Evolutionary conservation across 2,113 vertebrate genomes (phyloP).

Genomic region (Microtus montanus): DNA sequence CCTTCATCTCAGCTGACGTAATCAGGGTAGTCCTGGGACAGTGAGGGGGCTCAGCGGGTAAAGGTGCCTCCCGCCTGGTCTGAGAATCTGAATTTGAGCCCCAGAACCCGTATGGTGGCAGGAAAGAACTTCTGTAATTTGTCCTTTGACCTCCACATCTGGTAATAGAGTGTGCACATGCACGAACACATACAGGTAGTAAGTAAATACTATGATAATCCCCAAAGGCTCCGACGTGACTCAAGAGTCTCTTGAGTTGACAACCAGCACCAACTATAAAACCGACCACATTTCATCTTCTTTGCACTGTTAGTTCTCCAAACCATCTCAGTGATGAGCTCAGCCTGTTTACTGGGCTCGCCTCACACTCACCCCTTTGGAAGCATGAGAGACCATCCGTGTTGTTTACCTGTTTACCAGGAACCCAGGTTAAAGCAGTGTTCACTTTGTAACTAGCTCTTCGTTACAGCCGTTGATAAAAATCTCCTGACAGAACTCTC

Average conservation of each 20-base stretch:
- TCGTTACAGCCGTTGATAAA: background rate
- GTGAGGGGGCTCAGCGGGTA: background rate
- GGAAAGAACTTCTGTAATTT: background rate
- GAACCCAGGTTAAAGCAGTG: conserved; percentile 12
- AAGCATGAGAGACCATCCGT: background rate
- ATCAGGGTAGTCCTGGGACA: background rate
- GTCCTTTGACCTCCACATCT: background rate
- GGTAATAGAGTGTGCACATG: background rate
- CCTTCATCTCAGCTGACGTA: background rate
- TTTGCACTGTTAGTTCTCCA: background rate
- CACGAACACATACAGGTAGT: background rate
- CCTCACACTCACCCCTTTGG: background rate
- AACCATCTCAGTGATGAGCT: background rate
- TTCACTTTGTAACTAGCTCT: background rate
- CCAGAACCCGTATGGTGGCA: background rate
- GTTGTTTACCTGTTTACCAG: background rate
- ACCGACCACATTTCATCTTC: background rate
- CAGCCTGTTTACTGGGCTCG: background rate
- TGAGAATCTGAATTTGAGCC: background rate
- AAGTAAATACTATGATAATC: background rate
- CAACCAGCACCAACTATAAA: accelerated
- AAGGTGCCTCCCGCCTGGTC: background rate
- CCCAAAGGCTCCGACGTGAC: background rate
- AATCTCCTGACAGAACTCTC: background rate
- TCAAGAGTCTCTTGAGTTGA: background rate